These are phyloP conservation scores for Drosophila triauraria DNA, from an alignment of 1,140 invertebrate species.

Conservation along the genomic window DNA sequence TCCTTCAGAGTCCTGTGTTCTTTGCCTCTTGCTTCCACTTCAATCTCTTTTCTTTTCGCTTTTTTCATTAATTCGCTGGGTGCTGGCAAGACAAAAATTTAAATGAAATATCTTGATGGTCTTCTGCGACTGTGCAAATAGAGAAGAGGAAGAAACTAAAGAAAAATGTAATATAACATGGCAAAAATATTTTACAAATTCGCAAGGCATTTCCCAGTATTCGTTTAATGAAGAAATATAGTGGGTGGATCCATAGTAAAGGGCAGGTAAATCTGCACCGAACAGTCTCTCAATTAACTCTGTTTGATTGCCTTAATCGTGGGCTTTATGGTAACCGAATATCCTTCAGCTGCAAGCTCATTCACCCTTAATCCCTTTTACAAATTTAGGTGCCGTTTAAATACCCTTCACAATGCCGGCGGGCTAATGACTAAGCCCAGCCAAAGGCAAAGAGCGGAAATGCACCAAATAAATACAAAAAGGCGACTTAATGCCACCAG, in stretches of 20 bases:
- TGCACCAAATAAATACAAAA: slow-evolving; percentile 77
- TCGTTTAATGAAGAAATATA: slow-evolving; percentile 12
- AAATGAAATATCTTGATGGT: slow-evolving; percentile 71
- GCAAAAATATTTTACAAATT: slow-evolving; percentile 33
- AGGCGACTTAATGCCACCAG: slow-evolving; percentile 62
- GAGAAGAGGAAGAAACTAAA: slow-evolving; percentile 12
- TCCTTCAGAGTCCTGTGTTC: slow-evolving; percentile 27
- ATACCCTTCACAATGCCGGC: slow-evolving; percentile 52
- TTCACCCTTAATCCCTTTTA: slow-evolving; percentile 38
- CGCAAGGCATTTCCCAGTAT: slow-evolving; percentile 12
- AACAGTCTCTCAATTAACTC: slow-evolving; percentile 28
- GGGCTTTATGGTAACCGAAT: slow-evolving; percentile 9
- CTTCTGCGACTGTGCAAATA: slow-evolving; percentile 36
- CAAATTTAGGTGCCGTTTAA: slow-evolving; percentile 59
- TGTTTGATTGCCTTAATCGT: slow-evolving; percentile 35
- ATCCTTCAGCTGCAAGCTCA: slow-evolving; percentile 22
- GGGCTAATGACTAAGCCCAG: slow-evolving; percentile 67
- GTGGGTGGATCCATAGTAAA: background rate
- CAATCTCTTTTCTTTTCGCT: slow-evolving; percentile 33
- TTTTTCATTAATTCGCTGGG: slow-evolving; percentile 67
- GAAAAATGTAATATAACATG: slow-evolving; percentile 48
- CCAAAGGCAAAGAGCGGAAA: slow-evolving; percentile 61
- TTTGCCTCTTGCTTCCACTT: slow-evolving; percentile 44
- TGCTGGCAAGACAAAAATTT: slow-evolving; percentile 59
- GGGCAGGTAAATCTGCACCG: slow-evolving; percentile 4